A percentile compares a stretch with the other conserved stretches of the same genome.
Evolutionary conservation across 2,113 vertebrate species (phyloP).

Genomic region (Lates calcarifer): DNA sequence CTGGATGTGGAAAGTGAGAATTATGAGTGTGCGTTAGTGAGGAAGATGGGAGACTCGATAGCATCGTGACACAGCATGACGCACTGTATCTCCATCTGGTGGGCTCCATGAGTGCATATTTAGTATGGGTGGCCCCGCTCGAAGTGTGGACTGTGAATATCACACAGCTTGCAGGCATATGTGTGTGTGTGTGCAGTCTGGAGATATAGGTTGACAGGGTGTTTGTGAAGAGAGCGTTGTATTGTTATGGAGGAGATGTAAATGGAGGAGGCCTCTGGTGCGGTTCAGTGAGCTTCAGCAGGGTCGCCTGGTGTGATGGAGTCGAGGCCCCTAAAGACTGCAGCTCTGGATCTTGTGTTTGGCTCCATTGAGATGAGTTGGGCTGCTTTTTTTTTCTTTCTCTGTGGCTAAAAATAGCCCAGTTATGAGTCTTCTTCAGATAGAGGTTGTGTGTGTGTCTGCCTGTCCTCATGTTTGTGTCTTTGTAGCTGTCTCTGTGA

Average conservation of each 20-base stretch:
- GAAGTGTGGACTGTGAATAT: constrained; percentile 33
- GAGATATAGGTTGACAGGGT: constrained; percentile 18
- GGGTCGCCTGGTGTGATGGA: constrained; percentile 37
- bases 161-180: constrained; percentile 47
- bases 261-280: constrained; percentile 39
- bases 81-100: constrained; percentile 62
- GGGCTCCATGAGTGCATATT: constrained; percentile 50
- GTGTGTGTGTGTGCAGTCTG: neutral
- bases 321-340: constrained; percentile 53
- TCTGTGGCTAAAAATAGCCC: constrained; percentile 74
- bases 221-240: constrained; percentile 21
- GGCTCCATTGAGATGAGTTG: constrained; percentile 52
- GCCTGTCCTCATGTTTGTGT: constrained; percentile 28
- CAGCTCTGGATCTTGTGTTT: constrained; percentile 45
- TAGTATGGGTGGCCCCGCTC: constrained; percentile 27
- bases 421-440: constrained; percentile 58
- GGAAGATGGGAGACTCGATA: constrained; percentile 30
- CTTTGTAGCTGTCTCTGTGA: constrained; percentile 27
- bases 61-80: constrained; percentile 62
- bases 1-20: constrained; percentile 50
- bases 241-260: constrained; percentile 27
- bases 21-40: constrained; percentile 21
- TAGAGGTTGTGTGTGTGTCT: constrained; percentile 51
- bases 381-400: constrained; percentile 41
- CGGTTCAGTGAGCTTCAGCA: constrained; percentile 52